A percentile compares a stretch with the other conserved stretches of the same genome.
These are phyloP conservation scores for Papilio demoleus DNA, from an alignment of 2,888 invertebrate genomes.

Conservation along the genomic window DNA sequence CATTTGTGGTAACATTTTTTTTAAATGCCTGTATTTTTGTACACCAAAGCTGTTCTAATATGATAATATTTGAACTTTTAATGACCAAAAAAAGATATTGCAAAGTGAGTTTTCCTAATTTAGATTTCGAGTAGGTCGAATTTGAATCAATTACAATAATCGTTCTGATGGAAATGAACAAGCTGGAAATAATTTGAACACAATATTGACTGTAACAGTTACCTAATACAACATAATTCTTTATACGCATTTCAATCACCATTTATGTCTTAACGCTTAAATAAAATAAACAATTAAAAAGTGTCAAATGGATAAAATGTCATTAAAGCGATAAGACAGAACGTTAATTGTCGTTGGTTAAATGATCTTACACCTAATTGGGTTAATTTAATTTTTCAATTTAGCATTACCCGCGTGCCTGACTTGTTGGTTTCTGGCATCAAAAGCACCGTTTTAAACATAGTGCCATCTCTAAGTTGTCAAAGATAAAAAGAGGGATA, in stretches of 20 bases:
- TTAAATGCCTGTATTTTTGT: no score
- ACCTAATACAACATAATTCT: neutral
- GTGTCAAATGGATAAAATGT: neutral
- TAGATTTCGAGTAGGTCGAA: neutral
- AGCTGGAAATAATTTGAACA: neutral
- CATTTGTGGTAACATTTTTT: no score
- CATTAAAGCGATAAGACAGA: neutral
- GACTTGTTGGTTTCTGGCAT: no score
- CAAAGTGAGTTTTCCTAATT: neutral
- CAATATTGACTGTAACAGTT: neutral
- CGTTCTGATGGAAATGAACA: neutral
- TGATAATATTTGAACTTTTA: neutral
- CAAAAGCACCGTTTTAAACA: no score
- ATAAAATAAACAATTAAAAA: neutral
- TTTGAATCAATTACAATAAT: neutral
- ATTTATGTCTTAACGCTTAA: neutral
- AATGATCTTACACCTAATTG: conserved; percentile 7
- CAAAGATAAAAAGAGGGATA: no score
- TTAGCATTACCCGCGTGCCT: neutral
- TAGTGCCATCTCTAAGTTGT: no score
- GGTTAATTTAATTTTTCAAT: conserved; percentile 14
- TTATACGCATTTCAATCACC: neutral
- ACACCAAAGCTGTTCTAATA: neutral
- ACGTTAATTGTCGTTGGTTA: neutral
- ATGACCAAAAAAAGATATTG: neutral